Base-by-base conservation (phyloP, 2,888 invertebrate species). In the Drosophila atroscutellata region DNA sequence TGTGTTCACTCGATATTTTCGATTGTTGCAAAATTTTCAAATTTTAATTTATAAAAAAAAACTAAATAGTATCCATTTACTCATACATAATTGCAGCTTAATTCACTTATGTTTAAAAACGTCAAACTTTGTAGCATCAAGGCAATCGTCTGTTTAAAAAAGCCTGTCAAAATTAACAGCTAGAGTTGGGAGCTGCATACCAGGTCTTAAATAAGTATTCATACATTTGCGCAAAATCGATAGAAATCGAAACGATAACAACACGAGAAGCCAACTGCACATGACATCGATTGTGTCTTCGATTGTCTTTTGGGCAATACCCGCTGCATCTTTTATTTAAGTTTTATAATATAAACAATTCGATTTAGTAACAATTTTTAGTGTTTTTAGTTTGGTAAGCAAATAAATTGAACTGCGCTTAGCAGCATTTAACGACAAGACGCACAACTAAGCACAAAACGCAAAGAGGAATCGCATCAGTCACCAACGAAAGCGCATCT, bases 321-420 rank as follows among this genome's bases (percentile, higher is more conserved):
- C 78, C 77, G 77, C 77, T 77, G 77, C 28, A 69, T 42, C 74
- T 70, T 75, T 77, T 71, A 66, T 85, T 86, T 75, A 78, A 86
- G 59, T 80, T 72, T 69, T 80, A 64, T 26, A 13, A 8, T 45
- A 58, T 68, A 72, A 78, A 59, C 67, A 71, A 70, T 54, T 58
- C 9, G 39, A 68, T 62, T 52, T 70, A 8, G 5, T 11, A 37
- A 60, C 3, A 39, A 26, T 37, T 42, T 57, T 28, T 3, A 20
- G n/a, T 62, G 42, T 54, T 60, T 58, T 71, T 47, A 28, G 26
- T 57, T 42, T 54, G 9, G 49, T 57, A n/a, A 58, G 18, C 11
- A 39, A 26, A 56, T 54, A 83, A 83, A 82, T 57, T 68, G 1
- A 30, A 30, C 28, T 24, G 9, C 18, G 39, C 8, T 39, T 15